These are phyloP conservation scores for Dolichopus griseipennis DNA, from an alignment of 2,888 invertebrate species.

Conservation along the genomic window DNA sequence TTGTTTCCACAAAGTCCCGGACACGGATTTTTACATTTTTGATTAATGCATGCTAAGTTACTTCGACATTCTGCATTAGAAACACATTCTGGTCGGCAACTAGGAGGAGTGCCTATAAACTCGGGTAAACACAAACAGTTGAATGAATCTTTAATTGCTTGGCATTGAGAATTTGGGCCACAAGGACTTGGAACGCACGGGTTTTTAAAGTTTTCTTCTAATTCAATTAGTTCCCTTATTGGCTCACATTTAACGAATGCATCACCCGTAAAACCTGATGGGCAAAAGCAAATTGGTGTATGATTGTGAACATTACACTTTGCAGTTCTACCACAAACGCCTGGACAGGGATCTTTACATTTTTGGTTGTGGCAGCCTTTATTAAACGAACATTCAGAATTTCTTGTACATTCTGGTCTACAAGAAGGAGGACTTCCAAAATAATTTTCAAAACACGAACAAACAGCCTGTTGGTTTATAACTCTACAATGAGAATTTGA, in stretches of 20 bases:
- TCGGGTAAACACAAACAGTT: slow-evolving; percentile 55
- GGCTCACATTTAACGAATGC: slow-evolving; percentile 61
- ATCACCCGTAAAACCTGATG: slow-evolving; percentile 56
- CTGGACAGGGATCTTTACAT: slow-evolving; percentile 65
- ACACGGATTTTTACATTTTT: slow-evolving; percentile 65
- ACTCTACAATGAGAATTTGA: slow-evolving; percentile 61
- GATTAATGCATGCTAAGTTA: slow-evolving; percentile 59
- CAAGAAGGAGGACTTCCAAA: slow-evolving; percentile 68
- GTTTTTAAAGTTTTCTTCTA: slow-evolving; percentile 40
- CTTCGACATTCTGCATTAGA: slow-evolving; percentile 61
- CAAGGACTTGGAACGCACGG: slow-evolving; percentile 48
- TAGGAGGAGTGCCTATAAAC: slow-evolving; percentile 61
- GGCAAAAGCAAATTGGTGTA: slow-evolving; percentile 58
- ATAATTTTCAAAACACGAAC: slow-evolving; percentile 55
- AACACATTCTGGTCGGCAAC: slow-evolving; percentile 63
- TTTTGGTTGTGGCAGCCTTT: slow-evolving; percentile 61
- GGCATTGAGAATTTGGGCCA: slow-evolving; percentile 50
- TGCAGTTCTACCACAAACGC: slow-evolving; percentile 62
- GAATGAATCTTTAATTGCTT: slow-evolving; percentile 40
- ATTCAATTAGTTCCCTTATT: slow-evolving; percentile 37
- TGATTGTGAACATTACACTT: slow-evolving; percentile 64
- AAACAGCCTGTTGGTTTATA: slow-evolving; percentile 54
- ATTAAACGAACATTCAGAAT: slow-evolving; percentile 58
- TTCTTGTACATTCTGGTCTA: slow-evolving; percentile 57
- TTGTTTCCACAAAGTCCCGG: slow-evolving; percentile 53